These are phyloP conservation scores for Aphrocallistes beatrix DNA, from an alignment of 37 sponge, comb jelly and placozoan genomes.

Conservation along the genomic window DNA sequence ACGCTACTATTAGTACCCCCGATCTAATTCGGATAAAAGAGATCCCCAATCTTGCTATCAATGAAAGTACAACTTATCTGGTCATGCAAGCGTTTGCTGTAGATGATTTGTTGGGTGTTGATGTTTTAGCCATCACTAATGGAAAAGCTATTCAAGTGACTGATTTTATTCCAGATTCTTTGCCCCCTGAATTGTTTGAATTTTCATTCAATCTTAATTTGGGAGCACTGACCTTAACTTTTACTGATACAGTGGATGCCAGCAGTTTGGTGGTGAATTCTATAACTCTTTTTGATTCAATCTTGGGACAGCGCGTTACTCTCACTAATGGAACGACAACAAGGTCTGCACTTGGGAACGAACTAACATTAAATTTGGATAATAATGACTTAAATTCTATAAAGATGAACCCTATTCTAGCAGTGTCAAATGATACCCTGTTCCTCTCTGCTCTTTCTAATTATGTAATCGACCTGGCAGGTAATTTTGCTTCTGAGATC, in stretches of 20 bases:
- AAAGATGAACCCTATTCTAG: conserved; percentile 51
- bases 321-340: conserved; percentile 41
- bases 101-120: conserved; percentile 69
- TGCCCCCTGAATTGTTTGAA: conserved; percentile 43
- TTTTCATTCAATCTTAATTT: conserved; percentile 54
- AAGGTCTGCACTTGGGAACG: conserved; percentile 25
- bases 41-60: conserved; percentile 41
- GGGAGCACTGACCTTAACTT: conserved; percentile 39
- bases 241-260: conserved; percentile 45
- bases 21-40: conserved; percentile 62
- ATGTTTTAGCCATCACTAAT: conserved; percentile 78
- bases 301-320: conserved; percentile 18
- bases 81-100: conserved; percentile 80
- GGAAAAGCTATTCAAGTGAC: conserved; percentile 70
- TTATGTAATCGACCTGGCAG: conserved; percentile 44
- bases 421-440: conserved; percentile 28
- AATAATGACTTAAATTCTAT: conserved; percentile 42
- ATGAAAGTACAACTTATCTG: conserved; percentile 36
- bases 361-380: conserved; percentile 34
- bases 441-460: conserved; percentile 49
- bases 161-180: conserved; percentile 36
- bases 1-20: conserved; percentile 33
- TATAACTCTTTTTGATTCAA: conserved; percentile 37
- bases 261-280: conserved; percentile 30
- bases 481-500: conserved; percentile 36